Evolutionary conservation across 2,113 vertebrate species (phyloP).

Genomic region (Bolborhynchus lineola): DNA sequence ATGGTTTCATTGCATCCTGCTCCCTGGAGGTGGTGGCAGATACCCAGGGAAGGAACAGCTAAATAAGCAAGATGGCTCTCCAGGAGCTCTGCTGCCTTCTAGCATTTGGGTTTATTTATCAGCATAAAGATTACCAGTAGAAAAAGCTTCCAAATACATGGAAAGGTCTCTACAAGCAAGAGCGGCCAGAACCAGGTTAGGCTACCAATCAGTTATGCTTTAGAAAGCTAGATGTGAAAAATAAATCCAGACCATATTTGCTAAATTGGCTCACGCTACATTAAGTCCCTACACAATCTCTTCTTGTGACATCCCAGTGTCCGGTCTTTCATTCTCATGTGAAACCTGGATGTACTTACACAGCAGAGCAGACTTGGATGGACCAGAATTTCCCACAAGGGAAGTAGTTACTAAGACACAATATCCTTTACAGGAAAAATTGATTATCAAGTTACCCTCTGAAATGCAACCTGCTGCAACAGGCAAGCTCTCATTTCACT

Average conservation of each 20-base stretch:
- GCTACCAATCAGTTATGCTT: background rate
- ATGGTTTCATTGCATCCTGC: constrained; percentile 49
- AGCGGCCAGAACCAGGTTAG: background rate
- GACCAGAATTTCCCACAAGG: background rate
- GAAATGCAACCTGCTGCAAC: background rate
- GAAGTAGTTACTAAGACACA: background rate
- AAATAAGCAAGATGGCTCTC: constrained; percentile 39
- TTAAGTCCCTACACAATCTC: background rate
- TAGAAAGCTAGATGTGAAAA: background rate
- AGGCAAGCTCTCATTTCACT: background rate
- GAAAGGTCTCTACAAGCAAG: background rate
- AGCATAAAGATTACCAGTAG: background rate
- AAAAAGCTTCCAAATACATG: background rate
- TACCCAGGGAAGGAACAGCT: constrained; percentile 33
- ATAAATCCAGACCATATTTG: background rate
- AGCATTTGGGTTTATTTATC: background rate
- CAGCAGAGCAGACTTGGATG: background rate
- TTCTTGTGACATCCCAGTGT: background rate
- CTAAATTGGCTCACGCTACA: background rate
- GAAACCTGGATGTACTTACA: background rate
- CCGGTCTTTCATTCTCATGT: background rate
- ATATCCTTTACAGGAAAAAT: background rate
- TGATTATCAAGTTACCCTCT: background rate
- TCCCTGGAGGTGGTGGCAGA: constrained; percentile 34
- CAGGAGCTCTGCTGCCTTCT: background rate